Base-by-base conservation (phyloP, 30 jellyfish, hydroid and myxozoan species). In the Aurelia aurita complex sp. Pacific region DNA sequence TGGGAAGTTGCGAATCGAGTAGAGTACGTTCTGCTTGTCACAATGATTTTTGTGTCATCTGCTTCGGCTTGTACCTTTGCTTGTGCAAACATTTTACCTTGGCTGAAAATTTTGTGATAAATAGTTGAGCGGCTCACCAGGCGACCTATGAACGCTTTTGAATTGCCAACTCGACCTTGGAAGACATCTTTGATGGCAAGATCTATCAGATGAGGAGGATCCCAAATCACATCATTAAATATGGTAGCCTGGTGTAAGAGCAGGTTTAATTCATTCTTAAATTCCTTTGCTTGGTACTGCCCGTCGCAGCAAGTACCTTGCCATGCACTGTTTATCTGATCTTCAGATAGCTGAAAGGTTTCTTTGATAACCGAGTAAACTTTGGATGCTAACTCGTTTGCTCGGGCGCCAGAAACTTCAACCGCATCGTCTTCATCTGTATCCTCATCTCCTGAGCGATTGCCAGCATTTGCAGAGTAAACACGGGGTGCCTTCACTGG, bases 401-500 rank as follows among this genome's bases (percentile, higher is more conserved):
- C 84, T 2, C 36, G 46, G 9, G 84, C 84, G 2, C 84, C 84
- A 14, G 84, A 43, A 46, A 74, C 70, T 4, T 51, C 76, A 64
- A 67, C 64, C 50, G 43, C 34, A 2, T 77, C 68, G 16, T n/a
- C 89, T 64, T 80, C n/a, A 38, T 64, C 72, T 10, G 18, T 50
- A 33, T 43, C 36, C 16, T 50, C 88, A 42, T 36, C 89, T 10
- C 33, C 81, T 1, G 80, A 50, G 34, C 43, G 23, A 10, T 19
- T 51, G 34, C 50, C 16, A 63, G 4, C 81, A 16, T 38, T 15
- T 43, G 46, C 59, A 64, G 38, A 17, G 66, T 78, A 78, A 61
- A 78, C 80, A 12, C 19, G 29, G 33, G 82, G 72, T 14, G 89
- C 89, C 43, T 80, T 80, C 33, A 80, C 89, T 57, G 89, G 79